A percentile compares a stretch with the other conserved stretches of the same genome.
These are phyloP conservation scores for Lasius platythorax DNA, from an alignment of 2,888 invertebrate species.

Conservation along the genomic window DNA sequence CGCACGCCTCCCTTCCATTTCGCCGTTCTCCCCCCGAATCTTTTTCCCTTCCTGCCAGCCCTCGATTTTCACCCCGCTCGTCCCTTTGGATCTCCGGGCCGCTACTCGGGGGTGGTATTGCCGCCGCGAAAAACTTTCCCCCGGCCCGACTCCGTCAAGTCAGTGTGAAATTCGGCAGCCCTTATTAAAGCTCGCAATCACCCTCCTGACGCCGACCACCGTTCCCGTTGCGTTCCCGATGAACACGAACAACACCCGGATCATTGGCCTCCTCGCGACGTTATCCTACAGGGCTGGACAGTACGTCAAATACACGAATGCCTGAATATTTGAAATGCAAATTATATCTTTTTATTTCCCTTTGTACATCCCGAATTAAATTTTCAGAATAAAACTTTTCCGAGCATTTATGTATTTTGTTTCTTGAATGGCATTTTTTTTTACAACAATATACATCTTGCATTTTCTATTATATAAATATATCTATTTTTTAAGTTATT, in stretches of 20 bases:
- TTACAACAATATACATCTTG: background rate
- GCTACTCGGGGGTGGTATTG: constrained; percentile 44
- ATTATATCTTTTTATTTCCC: background rate
- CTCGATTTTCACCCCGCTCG: constrained; percentile 51
- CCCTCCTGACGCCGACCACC: constrained; percentile 64
- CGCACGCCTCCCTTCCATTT: constrained; percentile 80
- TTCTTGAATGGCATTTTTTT: background rate
- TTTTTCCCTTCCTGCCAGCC: constrained; percentile 68
- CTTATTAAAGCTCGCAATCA: constrained; percentile 84
- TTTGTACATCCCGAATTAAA: background rate
- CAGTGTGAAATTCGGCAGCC: constrained; percentile 85
- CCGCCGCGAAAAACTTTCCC: constrained; percentile 55
- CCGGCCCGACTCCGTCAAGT: constrained; percentile 76
- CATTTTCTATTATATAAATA: background rate
- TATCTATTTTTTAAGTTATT: background rate
- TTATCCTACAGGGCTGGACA: constrained; percentile 25
- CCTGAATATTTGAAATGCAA: constrained; percentile 15
- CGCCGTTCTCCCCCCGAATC: constrained; percentile 58
- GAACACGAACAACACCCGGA: constrained; percentile 51
- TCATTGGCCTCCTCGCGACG: constrained; percentile 38
- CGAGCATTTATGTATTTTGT: background rate
- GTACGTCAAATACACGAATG: background rate
- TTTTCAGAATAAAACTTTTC: background rate
- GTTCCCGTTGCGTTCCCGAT: constrained; percentile 42
- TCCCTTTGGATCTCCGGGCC: constrained; percentile 52